These are phyloP conservation scores for Psophia crepitans DNA, from an alignment of 2,113 vertebrate genomes.

Conservation along the genomic window DNA sequence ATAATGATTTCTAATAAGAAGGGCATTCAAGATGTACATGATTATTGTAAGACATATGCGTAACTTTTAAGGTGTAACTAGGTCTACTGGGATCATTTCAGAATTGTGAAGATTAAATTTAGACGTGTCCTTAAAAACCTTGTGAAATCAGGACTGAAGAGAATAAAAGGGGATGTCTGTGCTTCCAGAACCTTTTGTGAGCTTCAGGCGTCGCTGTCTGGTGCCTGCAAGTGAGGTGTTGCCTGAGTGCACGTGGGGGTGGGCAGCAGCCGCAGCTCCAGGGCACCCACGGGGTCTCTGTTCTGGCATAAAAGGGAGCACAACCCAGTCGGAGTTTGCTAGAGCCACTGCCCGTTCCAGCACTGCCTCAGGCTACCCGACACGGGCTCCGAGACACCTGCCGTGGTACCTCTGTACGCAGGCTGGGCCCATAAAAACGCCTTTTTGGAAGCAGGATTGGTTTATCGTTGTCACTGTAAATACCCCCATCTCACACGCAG, in stretches of 20 bases:
- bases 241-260: too few relatives aligned
- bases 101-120: not conserved
- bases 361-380: not conserved
- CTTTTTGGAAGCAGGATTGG: not conserved
- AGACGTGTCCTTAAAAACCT: not conserved
- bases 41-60: not conserved
- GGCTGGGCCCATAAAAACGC: not conserved
- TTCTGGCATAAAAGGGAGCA: not conserved
- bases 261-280: fast-evolving
- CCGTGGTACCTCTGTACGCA: fast-evolving
- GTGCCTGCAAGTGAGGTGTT: not conserved
- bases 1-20: not conserved
- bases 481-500: fast-evolving
- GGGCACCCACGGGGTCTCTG: not conserved
- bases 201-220: not conserved
- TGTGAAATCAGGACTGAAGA: not conserved
- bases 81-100: not conserved
- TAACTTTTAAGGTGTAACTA: not conserved
- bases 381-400: fast-evolving
- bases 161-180: not conserved
- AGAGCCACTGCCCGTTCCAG: not conserved
- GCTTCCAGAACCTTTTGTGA: not conserved
- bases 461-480: not conserved
- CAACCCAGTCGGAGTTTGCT: fast-evolving
- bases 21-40: not conserved